Percentiles rank a stretch among this genome's conserved stretches.
phyloP scores from a whole-genome alignment of 2,113 vertebrate species.

The Anthoscopus minutus region DNA sequence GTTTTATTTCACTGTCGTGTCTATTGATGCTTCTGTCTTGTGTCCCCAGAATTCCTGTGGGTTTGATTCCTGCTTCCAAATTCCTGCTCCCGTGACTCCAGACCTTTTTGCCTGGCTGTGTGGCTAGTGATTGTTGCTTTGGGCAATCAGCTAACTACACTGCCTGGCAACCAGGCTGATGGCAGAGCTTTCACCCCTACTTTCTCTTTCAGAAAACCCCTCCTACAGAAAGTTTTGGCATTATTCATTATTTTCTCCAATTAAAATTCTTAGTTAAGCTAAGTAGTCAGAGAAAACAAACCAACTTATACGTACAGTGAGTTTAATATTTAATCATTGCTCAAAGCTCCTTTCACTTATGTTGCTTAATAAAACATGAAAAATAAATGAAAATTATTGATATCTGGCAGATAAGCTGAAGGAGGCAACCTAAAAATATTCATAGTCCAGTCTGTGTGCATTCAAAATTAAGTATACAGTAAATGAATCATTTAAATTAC shows the following conservation, averaged over 20 bases:
- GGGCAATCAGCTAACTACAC: conserved; percentile 92
- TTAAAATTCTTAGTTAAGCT: background rate
- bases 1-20: background rate
- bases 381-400: background rate
- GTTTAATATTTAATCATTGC: background rate
- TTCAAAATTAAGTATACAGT: background rate
- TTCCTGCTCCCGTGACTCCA: background rate
- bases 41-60: background rate
- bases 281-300: background rate
- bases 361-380: background rate
- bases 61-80: background rate
- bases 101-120: conserved; percentile 83
- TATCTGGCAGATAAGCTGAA: background rate
- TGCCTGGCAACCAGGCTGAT: conserved; percentile 83
- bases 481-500: background rate
- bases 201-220: background rate
- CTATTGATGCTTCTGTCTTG: rapidly evolving
- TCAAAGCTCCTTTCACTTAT: background rate
- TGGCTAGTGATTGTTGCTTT: conserved; percentile 84
- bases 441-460: background rate
- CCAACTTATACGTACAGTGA: rapidly evolving
- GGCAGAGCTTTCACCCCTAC: background rate
- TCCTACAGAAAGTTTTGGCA: background rate
- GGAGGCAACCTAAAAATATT: background rate
- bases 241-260: background rate